Evolutionary conservation across 2,888 invertebrate species (phyloP), one percentile per base, ranked within the genome.

Genomic region (Therioaphis trifolii): DNA sequence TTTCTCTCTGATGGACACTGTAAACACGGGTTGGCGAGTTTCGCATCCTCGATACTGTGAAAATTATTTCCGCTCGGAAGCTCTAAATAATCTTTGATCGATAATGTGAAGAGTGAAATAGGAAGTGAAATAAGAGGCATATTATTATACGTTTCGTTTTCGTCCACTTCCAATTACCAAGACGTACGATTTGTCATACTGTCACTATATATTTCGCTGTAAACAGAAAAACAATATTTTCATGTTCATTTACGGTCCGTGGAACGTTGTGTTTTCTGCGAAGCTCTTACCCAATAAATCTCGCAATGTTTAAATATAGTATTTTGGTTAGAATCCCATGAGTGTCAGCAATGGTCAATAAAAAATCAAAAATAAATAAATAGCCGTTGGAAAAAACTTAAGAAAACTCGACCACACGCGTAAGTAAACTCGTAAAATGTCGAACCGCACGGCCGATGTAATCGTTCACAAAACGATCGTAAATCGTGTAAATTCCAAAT

Each of bases 341-440:
- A 55, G 21, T 77, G 66, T 66, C 49, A 21, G 77, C 77, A 1
- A 15, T 49, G 35, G 78, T 52, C 63, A 52, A 66, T 66, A 82
- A 82, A 72, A 72, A 66, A 49, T 43, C 35, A 7, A n/a, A 69
- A 80, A 72, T 46, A 80, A 80, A 69, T 46, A 71, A 49, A 35
- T 46, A 21, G 5, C 29, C 11, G 55, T 1, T 49, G 21, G 43
- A 80, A 71, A 55, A 79, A 55, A 40, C 66, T 24, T 58, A 82
- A 63, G 52, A 82, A 79, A 69, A 74, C 72, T 52, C 46, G 82
- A 74, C 82, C 82, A 63, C 82, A 68, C 68, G 63, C 71, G 61
- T 80, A 82, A 74, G 82, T 82, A 82, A 82, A 82, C 82, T 72
- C 82, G n/a, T 82, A 82, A 82, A 82, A 82, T 49, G 18, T 35